Evolutionary conservation across 2,888 invertebrate species (phyloP), one percentile per base, ranked within the genome.

Genomic region (Hemaris fuciformis): DNA sequence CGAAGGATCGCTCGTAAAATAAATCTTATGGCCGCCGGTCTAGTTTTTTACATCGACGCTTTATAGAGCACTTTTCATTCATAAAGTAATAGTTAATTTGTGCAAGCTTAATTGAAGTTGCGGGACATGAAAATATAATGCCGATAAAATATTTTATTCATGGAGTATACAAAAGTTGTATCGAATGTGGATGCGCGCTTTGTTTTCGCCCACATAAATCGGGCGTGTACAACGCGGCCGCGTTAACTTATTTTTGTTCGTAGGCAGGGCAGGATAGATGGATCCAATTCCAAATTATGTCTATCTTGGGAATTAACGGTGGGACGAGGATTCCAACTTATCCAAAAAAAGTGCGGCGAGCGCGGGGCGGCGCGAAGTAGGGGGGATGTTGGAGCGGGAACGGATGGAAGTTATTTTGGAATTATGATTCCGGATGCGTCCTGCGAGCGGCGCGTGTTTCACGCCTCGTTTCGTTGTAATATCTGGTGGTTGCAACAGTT

Each of bases 231-330:
- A 80, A 77, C 74, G 66, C 68, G 69, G 75, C 72, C 69, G 79
- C 79, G 84, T 83, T 85, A 87, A 88, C 87, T 88, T 90, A 92
- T 91, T 90, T 91, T 88, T 88, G 89, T 89, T 84, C 88, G 88
- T 83, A 88, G 85, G 84, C 84, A 85, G 84, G 66, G 74, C 82
- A 87, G 88, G 91, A 93, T 93, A 91, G 91, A 93, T 93, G 92
- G 90, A 93, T 93, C 93, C 93, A 93, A 93, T 93, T 93, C 92
- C 91, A 91, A 93, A 92, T 93, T 93, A 93, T 93, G 91, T 91
- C 88, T 91, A 89, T 91, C 93, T 91, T 93, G 93, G 93, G 93
- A 93, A 93, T 93, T 90, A 91, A 89, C 91, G 84, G 82, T 83
- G 87, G 87, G 83, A 84, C 85, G 89, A 90, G 88, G 90, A 91